These are phyloP conservation scores for Mantis religiosa DNA, from an alignment of 2,888 invertebrate genomes.

Conservation along the genomic window DNA sequence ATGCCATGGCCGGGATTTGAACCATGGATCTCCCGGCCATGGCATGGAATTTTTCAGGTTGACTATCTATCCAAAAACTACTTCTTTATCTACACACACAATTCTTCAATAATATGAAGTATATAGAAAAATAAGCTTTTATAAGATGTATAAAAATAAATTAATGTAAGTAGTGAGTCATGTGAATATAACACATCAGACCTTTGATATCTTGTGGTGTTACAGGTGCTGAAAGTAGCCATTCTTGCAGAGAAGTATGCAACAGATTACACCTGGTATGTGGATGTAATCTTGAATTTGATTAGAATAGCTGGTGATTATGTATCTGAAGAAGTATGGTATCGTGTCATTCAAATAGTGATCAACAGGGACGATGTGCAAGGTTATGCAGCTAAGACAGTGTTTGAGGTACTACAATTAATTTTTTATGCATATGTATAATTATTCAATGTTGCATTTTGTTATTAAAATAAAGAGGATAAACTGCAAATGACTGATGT, in stretches of 20 bases:
- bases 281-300: constrained; percentile 96
- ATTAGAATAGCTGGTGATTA: constrained; percentile 99
- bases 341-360: constrained; percentile 98
- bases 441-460: not conserved
- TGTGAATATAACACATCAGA: too few species aligned
- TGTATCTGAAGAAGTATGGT: constrained; percentile 99
- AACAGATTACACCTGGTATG: constrained; percentile 98
- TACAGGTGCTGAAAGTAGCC: constrained; percentile 87
- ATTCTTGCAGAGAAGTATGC: constrained; percentile 99
- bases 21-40: too few species aligned
- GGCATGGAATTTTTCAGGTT: too few species aligned
- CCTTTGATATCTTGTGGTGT: constrained; percentile 5
- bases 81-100: too few species aligned
- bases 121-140: too few species aligned
- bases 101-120: too few species aligned
- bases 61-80: too few species aligned
- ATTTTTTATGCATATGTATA: too few species aligned
- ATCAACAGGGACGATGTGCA: constrained; percentile 99
- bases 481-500: not conserved
- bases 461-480: not conserved
- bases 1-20: too few species aligned
- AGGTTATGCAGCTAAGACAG: constrained; percentile 99
- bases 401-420: constrained; percentile 75
- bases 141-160: too few species aligned
- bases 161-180: too few species aligned